Evolutionary conservation across 2,888 invertebrate species (phyloP), one percentile per base, ranked within the genome.

Genomic region (Aspidiotus destructor): DNA sequence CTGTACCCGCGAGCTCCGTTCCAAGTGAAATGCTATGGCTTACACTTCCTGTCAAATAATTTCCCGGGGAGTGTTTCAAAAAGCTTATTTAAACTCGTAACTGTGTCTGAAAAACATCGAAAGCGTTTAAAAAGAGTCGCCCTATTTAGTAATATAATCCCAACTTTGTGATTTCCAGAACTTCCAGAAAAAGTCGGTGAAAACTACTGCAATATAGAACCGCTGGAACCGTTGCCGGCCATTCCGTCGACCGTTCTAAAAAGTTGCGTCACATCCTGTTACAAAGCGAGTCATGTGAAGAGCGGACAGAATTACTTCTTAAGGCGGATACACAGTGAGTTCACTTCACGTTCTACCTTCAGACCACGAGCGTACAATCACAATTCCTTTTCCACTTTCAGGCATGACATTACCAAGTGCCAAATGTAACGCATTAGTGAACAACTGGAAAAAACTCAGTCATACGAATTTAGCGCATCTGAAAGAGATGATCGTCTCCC

Each of bases 401-500:
- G 89, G 88, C 77, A 88, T 89, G 76, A 85, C 90, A 53, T 79
- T 91, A 73, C 86, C 87, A 73, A 88, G 88, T 74, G 86, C 89
- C 55, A 93, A 94, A 76, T 89, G 88, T 77, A 87, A 93, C 81
- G 81, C 86, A 41, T 80, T 88, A 73, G 88, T 96, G 55, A 96
- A 97, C 74, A 84, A 88, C 81, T 98, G 98, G 98, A 94, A 93
- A 78, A 89, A 92, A 79, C 81, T 98, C 69, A 87, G 88, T 76
- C 97, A 98, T 80, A 91, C 96, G 74, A 97, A 97, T 81, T 85
- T 98, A 73, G 92, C 97, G 70, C 89, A 89, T 74, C 81, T 98
- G 70, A 85, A 90, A 75, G 95, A 97, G 77, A 89, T 92, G 73
- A 95, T 97, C 80, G 89, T 92, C 52, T 96, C 97, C 54, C 92